These are phyloP conservation scores for Channallabes apus DNA, from an alignment of 2,797 vertebrate species.

Conservation along the genomic window DNA sequence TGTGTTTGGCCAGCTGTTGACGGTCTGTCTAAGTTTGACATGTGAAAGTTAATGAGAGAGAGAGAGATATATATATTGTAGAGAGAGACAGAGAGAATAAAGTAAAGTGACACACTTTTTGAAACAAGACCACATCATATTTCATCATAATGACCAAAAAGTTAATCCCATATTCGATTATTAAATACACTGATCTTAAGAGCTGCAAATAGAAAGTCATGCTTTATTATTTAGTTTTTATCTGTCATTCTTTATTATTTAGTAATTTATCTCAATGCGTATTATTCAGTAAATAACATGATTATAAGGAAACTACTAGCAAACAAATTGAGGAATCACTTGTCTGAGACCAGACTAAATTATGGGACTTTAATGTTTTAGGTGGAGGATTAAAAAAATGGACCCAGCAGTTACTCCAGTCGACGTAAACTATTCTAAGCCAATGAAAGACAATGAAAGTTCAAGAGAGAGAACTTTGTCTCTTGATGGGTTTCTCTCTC, in stretches of 20 bases:
- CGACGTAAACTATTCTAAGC: not conserved
- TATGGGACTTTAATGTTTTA: not conserved
- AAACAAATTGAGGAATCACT: not conserved
- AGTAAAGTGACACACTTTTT: not conserved
- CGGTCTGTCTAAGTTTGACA: slow-evolving; percentile 23
- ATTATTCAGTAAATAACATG: not conserved
- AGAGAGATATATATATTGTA: not conserved
- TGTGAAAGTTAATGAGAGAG: slow-evolving; percentile 9
- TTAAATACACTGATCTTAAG: not conserved
- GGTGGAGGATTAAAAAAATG: not conserved
- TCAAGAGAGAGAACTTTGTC: not conserved
- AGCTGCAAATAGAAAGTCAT: not conserved
- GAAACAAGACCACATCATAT: not conserved
- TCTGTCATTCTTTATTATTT: too few species aligned
- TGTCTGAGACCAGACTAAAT: not conserved
- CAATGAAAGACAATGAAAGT: not conserved
- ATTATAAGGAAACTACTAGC: not conserved
- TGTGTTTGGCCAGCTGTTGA: slow-evolving; percentile 57
- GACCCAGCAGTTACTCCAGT: not conserved
- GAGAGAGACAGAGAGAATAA: not conserved
- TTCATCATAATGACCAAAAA: not conserved
- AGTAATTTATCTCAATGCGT: not conserved
- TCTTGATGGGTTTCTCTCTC: not conserved
- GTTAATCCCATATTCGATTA: not conserved
- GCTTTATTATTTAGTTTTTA: not conserved